Evolutionary conservation across 2,888 invertebrate genomes (phyloP), one percentile per base, ranked within the genome.

Genomic region (Luperina nickerlii): DNA sequence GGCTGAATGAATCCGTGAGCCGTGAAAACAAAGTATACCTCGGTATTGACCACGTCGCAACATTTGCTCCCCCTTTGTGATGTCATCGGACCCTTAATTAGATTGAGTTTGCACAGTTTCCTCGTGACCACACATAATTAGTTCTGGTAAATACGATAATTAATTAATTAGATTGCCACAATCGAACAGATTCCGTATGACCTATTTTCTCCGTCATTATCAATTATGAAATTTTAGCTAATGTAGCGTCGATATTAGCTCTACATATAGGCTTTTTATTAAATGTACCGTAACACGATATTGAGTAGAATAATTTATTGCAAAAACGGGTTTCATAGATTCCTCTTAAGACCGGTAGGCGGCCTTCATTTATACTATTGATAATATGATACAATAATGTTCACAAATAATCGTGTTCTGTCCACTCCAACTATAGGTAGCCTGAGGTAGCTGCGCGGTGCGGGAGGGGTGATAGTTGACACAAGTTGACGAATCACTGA

Each of bases 301-400:
- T 54, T 38, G 27, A 79, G 70, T 67, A 66, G 57, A 74, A 72
- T 83, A 68, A 72, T 72, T 60, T 73, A 84, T 66, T 84, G 54
- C 62, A 70, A 66, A 75, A 84, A 79, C 65, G 24, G 48, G 66
- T 48, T 67, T 45, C 32, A 51, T 57, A 57, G 71, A 79, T 79
- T 83, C 69, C 67, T 78, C 66, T 57, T 38, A 69, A 72, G 75
- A 83, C 67, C 54, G 38, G 79, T 72, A 66, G 18, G 27, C 74
- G 86, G 75, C 88, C 86, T 80, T 81, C 76, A 78, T 72, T 78
- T 74, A 76, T 79, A 74, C 74, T 72, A 73, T 73, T 75, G 76
- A 80, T 79, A 84, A 78, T 73, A 68, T 68, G 70, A 75, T 74
- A 78, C 75, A 79, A 72, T 83, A 76, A 48, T 72, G 70, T 70